Percentiles rank a stretch among this genome's conserved stretches.
Conservation (phyloP, 2,113 vertebrate species). For the Sapajus apella region DNA sequence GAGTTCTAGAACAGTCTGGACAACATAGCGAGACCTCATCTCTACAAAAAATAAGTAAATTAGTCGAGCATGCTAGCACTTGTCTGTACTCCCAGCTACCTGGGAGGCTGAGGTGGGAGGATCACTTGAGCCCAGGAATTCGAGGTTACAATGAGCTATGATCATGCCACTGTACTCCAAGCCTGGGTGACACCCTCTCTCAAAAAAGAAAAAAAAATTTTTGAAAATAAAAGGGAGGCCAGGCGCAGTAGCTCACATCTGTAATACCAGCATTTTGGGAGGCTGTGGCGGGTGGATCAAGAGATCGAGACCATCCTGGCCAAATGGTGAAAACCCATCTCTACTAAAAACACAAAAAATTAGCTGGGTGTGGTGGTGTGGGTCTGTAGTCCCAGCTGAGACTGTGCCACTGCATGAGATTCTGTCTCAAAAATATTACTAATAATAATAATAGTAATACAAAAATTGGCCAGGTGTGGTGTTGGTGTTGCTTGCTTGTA, state of each 20-base stretch:
- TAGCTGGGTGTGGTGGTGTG: no score
- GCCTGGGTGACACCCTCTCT: not conserved
- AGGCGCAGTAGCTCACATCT: no score
- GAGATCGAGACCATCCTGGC: not conserved
- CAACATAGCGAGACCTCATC: not conserved
- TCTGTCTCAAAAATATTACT: no score
- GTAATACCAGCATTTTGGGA: no score
- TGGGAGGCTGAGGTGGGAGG: not conserved
- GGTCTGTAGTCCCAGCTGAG: no score
- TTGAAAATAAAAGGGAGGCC: not conserved
- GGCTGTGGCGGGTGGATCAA: no score
- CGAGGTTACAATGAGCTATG: not conserved
- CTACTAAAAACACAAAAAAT: no score
- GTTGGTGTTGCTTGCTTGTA: no score
- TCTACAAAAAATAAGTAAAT: not conserved
- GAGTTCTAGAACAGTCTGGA: not conserved
- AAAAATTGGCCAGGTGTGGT: no score
- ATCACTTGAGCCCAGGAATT: not conserved
- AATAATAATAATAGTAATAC: no score
- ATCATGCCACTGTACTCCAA: not conserved
- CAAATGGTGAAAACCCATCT: no score
- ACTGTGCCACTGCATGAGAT: no score
- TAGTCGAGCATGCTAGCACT: not conserved
- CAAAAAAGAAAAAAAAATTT: not conserved
- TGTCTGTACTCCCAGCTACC: not conserved